Base-by-base conservation (phyloP, 2,113 vertebrate genomes). In the Paramisgurnus dabryanus region DNA sequence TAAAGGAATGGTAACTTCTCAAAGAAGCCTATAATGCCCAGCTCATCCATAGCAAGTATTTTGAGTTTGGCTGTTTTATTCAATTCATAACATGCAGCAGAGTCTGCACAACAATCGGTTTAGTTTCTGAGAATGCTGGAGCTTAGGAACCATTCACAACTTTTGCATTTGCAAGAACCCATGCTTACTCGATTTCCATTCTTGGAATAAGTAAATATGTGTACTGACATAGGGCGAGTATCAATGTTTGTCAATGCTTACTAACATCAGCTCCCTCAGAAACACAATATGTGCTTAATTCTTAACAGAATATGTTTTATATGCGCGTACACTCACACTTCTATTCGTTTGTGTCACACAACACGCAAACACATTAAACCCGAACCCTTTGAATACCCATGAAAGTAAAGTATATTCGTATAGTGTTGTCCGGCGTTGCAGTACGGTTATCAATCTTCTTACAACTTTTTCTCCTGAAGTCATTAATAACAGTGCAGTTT, bases 401-500 rank as follows among this genome's bases (percentile, higher is more conserved):
- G 60, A 18, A 71, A 2, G 40, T 4, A 61, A 13, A 87, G 55
- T 85, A 3, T 11, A 45, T 64, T 64, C 57, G 78, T 53, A 79
- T 85, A 76, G 39, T n/a, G 27, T 61, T 63, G 50, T 80, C 58
- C 63, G 67, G 27, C 4, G 27, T 69, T 58, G 22, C 17, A 60
- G 66, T 70, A 39, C 41, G 39, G 78, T 67, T 45, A 41, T 50
- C 61, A 77, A 18, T 22, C 22, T 34, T 74, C 71, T 80, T 79
- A 76, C 86, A 57, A 73, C 75, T 50, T 86, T 84, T 50, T 79
- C 67, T 82, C 80, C 82, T 87, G 74, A 87, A 83, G 72, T 80
- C 83, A 78, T 87, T 22, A 80, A 87, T 71, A 84, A 82, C 80
- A 85, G 79, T 71, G 87, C 89, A 90, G 85, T 87, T 86, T 86